Evolutionary conservation across 2,797 vertebrate species (phyloP).

Genomic region (Coracias cyanogaster): DNA sequence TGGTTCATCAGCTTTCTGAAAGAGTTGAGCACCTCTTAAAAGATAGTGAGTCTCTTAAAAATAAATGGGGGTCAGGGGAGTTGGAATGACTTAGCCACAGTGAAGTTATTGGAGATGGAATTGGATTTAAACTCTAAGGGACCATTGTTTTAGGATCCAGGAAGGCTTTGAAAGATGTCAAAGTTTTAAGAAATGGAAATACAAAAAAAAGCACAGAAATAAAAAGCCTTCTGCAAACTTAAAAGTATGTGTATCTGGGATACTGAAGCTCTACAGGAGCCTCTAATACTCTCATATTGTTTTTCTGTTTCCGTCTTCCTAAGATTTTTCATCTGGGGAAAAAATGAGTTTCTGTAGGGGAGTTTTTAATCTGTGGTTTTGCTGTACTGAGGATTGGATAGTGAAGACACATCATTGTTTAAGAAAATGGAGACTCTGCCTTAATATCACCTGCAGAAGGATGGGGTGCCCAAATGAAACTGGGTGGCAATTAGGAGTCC

Average conservation of each 20-base stretch:
- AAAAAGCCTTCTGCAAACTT: neutral
- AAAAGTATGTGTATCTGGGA: neutral
- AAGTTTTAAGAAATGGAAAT: neutral
- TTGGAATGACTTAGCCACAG: neutral
- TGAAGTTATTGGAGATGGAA: neutral
- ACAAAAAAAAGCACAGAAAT: neutral
- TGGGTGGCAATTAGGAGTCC: neutral
- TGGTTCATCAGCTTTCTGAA: neutral
- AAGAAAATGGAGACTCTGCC: neutral
- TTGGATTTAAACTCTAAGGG: neutral
- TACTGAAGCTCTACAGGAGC: neutral
- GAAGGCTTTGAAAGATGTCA: neutral
- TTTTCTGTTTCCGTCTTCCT: neutral
- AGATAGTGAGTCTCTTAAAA: neutral
- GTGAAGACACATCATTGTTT: neutral
- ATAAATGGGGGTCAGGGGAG: accelerated
- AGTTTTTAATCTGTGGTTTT: neutral
- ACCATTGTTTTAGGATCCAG: neutral
- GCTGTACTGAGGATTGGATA: neutral
- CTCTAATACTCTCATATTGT: neutral
- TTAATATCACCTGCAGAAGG: neutral
- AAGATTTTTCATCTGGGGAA: neutral
- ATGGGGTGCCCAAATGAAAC: neutral
- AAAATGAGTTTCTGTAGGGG: neutral
- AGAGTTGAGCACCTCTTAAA: neutral